A percentile compares a stretch with the other conserved stretches of the same genome.
Evolutionary conservation across 2,113 vertebrate species (phyloP).

Genomic region (Trichechus manatus): DNA sequence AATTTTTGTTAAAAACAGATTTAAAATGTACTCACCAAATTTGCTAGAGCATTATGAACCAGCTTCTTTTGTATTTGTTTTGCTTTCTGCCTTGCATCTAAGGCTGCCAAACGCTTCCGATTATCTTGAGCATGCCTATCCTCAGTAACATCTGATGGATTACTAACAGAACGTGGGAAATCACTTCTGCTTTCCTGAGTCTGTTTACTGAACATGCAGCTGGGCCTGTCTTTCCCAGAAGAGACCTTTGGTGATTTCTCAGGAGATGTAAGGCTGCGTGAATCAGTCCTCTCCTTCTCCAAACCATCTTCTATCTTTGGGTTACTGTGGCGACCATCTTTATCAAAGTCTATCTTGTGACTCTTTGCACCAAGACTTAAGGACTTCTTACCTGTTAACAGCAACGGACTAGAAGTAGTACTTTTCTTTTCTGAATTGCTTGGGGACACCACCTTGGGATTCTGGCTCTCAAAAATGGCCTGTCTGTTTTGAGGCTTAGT

Average conservation of each 20-base stretch:
- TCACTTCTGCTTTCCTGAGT: slow-evolving; percentile 20
- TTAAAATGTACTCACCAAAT: slow-evolving; percentile 89
- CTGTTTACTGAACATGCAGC: background rate
- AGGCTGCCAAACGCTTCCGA: slow-evolving; percentile 92
- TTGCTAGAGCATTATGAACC: slow-evolving; percentile 93
- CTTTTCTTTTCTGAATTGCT: slow-evolving; percentile 26
- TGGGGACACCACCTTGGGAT: background rate
- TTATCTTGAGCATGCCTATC: slow-evolving; percentile 92
- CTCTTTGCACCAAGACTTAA: background rate
- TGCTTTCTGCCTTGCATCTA: slow-evolving; percentile 91
- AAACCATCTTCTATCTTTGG: background rate
- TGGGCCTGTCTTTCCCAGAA: background rate
- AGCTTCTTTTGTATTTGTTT: slow-evolving; percentile 91
- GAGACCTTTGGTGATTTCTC: background rate
- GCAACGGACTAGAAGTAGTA: background rate
- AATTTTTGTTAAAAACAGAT: background rate
- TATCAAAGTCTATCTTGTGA: background rate
- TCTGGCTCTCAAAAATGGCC: background rate
- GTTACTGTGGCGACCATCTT: background rate
- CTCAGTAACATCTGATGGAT: background rate
- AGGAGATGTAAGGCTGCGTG: background rate
- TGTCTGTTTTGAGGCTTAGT: slow-evolving; percentile 19
- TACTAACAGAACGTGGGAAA: background rate
- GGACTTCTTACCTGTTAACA: slow-evolving; percentile 63
- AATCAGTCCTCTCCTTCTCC: background rate